Evolutionary conservation across 2,113 vertebrate species (phyloP).

Genomic region (Trogon melanurus): DNA sequence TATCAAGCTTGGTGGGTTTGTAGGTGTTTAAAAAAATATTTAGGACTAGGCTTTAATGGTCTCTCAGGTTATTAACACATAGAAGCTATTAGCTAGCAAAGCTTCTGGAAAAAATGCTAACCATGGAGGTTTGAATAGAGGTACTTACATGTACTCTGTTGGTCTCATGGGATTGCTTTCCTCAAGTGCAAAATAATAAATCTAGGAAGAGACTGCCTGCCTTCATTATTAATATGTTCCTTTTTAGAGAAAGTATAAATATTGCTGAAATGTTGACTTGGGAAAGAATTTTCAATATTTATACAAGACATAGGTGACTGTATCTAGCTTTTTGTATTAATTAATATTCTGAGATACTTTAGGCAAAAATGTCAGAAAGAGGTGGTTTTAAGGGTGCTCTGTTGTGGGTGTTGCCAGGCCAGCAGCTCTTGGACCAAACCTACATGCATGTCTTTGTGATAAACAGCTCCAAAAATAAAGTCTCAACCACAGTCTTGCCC

Average conservation of each 20-base stretch:
- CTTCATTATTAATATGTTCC: not conserved
- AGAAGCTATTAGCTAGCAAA: not conserved
- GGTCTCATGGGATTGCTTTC: not conserved
- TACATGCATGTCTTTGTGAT: fast-evolving
- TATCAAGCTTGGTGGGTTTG: not conserved
- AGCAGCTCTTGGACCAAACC: not conserved
- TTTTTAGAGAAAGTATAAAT: not conserved
- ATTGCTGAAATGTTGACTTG: not conserved
- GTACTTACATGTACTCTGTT: conserved; percentile 11
- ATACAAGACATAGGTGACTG: not conserved
- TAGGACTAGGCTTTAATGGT: not conserved
- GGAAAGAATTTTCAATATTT: not conserved
- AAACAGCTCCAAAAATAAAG: not conserved
- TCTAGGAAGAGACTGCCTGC: not conserved
- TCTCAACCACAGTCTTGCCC: not conserved
- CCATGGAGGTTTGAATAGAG: not conserved
- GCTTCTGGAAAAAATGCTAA: not conserved
- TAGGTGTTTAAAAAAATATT: not conserved
- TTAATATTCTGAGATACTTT: not conserved
- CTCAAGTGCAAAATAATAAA: not conserved
- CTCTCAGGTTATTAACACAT: not conserved
- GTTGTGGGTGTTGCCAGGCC: not conserved
- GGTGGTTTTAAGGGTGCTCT: not conserved
- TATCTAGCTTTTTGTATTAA: not conserved
- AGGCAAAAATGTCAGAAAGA: not conserved